These are phyloP conservation scores for Cynopterus sphinx DNA, from an alignment of 2,797 vertebrate genomes.

Conservation along the genomic window DNA sequence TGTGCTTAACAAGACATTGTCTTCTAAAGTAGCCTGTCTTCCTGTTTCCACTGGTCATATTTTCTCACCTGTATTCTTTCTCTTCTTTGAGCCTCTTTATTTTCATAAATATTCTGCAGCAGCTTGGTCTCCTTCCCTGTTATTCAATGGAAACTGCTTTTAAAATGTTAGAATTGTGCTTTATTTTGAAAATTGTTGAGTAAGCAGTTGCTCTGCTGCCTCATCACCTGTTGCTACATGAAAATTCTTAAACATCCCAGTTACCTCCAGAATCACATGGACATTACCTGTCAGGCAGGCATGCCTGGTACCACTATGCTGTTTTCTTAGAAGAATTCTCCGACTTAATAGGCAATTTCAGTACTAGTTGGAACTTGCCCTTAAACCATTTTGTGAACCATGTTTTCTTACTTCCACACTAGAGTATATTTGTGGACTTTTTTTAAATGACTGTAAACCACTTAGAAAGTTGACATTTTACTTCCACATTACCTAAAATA, in stretches of 20 bases:
- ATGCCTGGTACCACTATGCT: neutral
- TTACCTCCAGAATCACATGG: neutral
- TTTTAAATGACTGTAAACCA: neutral
- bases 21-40: neutral
- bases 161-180: neutral
- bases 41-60: neutral
- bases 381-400: neutral
- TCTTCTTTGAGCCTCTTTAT: neutral
- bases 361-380: neutral
- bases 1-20: neutral
- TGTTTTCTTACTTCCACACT: neutral
- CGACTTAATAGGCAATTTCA: neutral
- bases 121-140: neutral
- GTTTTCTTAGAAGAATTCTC: neutral
- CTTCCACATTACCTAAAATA: neutral
- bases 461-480: neutral
- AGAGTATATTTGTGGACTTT: neutral
- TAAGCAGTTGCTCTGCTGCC: neutral
- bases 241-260: neutral
- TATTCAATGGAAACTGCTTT: neutral
- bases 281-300: neutral
- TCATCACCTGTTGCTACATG: neutral
- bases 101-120: neutral
- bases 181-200: neutral
- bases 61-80: neutral